Conservation (phyloP, 2,888 invertebrate genomes). For the Cosmia pyralina region DNA sequence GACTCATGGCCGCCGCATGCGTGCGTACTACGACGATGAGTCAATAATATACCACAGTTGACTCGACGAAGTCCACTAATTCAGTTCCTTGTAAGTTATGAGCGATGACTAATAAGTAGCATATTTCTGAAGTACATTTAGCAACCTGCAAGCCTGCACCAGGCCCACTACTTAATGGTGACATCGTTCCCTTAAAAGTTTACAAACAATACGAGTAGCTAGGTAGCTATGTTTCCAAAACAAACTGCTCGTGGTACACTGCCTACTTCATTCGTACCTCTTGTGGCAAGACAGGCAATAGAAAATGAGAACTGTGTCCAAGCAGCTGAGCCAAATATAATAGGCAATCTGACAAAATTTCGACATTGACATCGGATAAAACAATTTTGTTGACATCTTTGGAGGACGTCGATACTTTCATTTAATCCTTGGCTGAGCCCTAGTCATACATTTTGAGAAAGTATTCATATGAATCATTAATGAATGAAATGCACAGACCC, state of each 20-base stretch:
- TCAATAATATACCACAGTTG: conserved; percentile 71
- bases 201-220: conserved; percentile 60
- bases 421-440: not conserved
- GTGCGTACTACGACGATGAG: conserved; percentile 81
- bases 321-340: not conserved
- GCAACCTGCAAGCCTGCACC: conserved; percentile 10
- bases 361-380: not conserved
- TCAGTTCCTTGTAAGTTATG: conserved; percentile 67
- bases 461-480: not conserved
- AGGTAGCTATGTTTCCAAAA: conserved; percentile 56
- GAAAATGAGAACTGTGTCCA: conserved; percentile 3
- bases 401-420: not conserved
- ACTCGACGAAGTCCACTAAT: conserved; percentile 66
- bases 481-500: too few species aligned
- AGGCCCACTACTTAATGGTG: conserved; percentile 11
- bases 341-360: not conserved
- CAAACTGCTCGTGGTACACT: conserved; percentile 33
- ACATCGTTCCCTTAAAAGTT: conserved; percentile 48
- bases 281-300: conserved; percentile 18
- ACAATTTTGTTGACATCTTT: not conserved
- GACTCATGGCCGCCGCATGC: conserved; percentile 70
- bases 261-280: conserved; percentile 20
- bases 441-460: not conserved
- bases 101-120: conserved; percentile 65
- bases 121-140: conserved; percentile 31